Base-by-base conservation (phyloP, 53 echinoderm and acorn worm species). In the Apostichopus leukothele region DNA sequence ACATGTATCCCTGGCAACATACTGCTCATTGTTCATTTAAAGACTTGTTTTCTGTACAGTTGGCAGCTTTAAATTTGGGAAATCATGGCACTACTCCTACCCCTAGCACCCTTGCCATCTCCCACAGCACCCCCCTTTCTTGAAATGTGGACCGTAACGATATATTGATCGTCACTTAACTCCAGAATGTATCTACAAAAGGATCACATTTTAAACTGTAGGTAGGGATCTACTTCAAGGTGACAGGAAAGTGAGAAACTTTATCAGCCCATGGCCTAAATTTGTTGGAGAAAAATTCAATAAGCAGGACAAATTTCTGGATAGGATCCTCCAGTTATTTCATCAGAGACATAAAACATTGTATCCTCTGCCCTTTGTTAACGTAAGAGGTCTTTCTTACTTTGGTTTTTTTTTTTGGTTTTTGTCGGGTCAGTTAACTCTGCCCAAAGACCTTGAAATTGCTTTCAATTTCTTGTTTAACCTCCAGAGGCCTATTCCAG, bases 401-500 rank as follows among this genome's bases (percentile, higher is more conserved):
- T 39, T 39, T 39, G 2, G 1, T 1, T 39, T 39, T 39, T 39
- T 39, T 39, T 39, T 39, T 39, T 39, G 2, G 39, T 39, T 1
- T 81, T 54, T 55, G 51, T 81, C 79, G 81, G 81, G 57, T 81
- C 81, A 81, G 59, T 81, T 81, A 23, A 20, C 59, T 81, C 81
- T 59, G 59, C 23, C 81, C 81, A 81, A 20, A 81, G 81, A 81
- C 81, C 81, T 81, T 81, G 81, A 81, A 81, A 81, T 81, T 71
- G 71, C 71, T 71, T 71, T 71, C 20, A 71, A 71, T 71, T 71
- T n/a, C 18, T 71, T 14, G 13, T 18, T 71, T 19, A 16, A 71
- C 73, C 86, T 88, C 22, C 92, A 97, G 98, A 94, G 98, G 78
- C 95, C 95, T 1, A 76, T 97, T 14, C 87, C 93, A 1, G 98